Base-by-base conservation (phyloP, 2,888 invertebrate species). In the Ochlodes sylvanus region DNA sequence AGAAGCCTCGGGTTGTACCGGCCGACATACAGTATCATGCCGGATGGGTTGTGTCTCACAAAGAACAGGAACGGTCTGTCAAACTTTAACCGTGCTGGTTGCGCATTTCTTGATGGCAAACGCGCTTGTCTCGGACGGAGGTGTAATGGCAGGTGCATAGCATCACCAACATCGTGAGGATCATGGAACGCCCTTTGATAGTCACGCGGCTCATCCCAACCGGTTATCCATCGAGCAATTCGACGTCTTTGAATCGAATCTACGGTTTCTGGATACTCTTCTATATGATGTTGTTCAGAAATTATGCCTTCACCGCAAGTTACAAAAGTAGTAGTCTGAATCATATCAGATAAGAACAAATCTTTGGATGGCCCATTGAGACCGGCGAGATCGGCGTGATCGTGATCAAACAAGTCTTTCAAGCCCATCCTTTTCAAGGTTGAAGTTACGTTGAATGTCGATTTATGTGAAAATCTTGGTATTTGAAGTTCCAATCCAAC, bases 1-100 rank as follows among this genome's bases (percentile, higher is more conserved):
- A 97, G 89, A 82, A 97, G 94, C 88, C 96, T 95, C 52, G 97
- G 98, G 88, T 97, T 98, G 90, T 97, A 98, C 82, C 98, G 94
- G 52, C 98, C 98, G 94, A 97, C 97, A 84, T 97, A 97, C 63
- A 98, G 91, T 79, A 98, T 97, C 92, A 98, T 95, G 70, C 98
- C 98, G n/a, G 98, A 96, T 1, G 98, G 98, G 87, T 98, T 98
- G 87, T 98, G 98, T 80, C 98, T 94, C 14, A 98, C 97, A 77
- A 97, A 96, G 86, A 97, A 98, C 32, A 98, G 92, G 94, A 98
- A 98, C 0, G 98, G 98, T 80, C 97, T 94, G 79, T 98, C 98
- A 82, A 97, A 96, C 77, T 97, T 95, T 80, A 98, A 93, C 81
- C 97, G 94, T 6, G 96, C 97, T 69, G 92, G 85, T 72, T 93